Evolutionary conservation across 1,140 invertebrate species (phyloP), one percentile per base, ranked within the genome.

Genomic region (Calephelis nemesis): DNA sequence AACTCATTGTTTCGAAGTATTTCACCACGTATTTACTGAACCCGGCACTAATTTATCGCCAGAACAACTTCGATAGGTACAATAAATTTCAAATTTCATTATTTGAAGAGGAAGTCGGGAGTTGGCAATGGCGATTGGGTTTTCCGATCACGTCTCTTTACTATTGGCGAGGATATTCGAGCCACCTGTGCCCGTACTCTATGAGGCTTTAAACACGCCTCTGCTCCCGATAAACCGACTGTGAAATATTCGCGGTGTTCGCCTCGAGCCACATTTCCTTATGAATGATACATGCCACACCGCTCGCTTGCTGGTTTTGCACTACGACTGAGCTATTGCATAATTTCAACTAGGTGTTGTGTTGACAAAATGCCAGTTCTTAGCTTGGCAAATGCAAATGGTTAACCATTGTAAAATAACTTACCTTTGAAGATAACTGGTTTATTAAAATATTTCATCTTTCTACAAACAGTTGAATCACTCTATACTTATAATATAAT

Each of bases 41-140:
- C 4, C 52, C 19, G 30, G 30, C 12, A 30, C 76, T 84, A 84
- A 85, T 82, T 85, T 82, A 85, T 85, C 78, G 76, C 76, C 75
- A 66, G 82, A 84, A 84, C 80, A 78, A 82, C 76, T 85, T 82
- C 77, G 79, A 87, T 85, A 76, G 30, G 76, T 75, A 83, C 82
- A 86, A 87, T 88, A 88, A 88, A 88, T 90, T 90, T 87, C 78
- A 90, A 88, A 90, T 90, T 90, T 90, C 87, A 90, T 90, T 90
- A 90, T 90, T 88, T 87, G 85, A 88, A 90, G 82, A 88, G 85
- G 83, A 87, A 86, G 85, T 88, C 84, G 83, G 83, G 82, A 87
- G 81, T 87, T 87, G 82, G 78, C 87, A 87, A 84, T 87, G 79
- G 81, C 83, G 72, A 84, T 90, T 85, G 71, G 77, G 83, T 83